A percentile compares a stretch with the other conserved stretches of the same genome.
Conservation (phyloP, 2,888 invertebrate genomes). For the Meloe dianella region DNA sequence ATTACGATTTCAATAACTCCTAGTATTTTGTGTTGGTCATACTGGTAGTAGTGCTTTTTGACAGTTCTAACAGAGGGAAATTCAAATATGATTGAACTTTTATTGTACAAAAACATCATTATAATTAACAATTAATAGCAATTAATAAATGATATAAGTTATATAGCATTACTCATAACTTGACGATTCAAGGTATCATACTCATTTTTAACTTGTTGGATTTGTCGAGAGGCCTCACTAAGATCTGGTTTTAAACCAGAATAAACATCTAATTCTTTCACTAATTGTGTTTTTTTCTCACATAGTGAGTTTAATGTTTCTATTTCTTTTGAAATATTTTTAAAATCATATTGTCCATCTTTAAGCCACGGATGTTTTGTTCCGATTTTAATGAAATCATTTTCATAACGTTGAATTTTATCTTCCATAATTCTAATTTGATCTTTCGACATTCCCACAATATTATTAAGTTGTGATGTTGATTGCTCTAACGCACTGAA, state of each 20-base stretch:
- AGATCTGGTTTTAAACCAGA: constrained; percentile 52
- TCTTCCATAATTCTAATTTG: constrained; percentile 43
- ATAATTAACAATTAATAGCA: background rate
- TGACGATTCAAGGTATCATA: constrained; percentile 1
- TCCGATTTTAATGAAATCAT: constrained; percentile 49
- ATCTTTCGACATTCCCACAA: constrained; percentile 31
- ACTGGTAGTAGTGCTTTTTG: background rate
- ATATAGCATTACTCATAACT: background rate
- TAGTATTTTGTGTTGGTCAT: background rate
- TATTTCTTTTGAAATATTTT: constrained; percentile 48
- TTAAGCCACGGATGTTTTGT: constrained; percentile 49
- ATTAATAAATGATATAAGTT: background rate
- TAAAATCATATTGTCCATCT: constrained; percentile 47
- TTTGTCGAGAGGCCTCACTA: constrained; percentile 50
- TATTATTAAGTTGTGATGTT: constrained; percentile 29
- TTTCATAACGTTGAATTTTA: constrained; percentile 50
- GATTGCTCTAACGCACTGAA: constrained; percentile 34
- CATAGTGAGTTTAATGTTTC: constrained; percentile 43
- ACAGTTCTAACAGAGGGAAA: background rate
- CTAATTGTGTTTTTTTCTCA: constrained; percentile 46
- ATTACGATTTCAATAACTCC: background rate
- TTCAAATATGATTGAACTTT: background rate
- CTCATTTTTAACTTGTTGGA: constrained; percentile 47
- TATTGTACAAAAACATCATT: background rate
- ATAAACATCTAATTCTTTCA: constrained; percentile 48